phyloP scores from a whole-genome alignment of 92 coral and sea anemone genomes.

The Galaxea fascicularis region DNA sequence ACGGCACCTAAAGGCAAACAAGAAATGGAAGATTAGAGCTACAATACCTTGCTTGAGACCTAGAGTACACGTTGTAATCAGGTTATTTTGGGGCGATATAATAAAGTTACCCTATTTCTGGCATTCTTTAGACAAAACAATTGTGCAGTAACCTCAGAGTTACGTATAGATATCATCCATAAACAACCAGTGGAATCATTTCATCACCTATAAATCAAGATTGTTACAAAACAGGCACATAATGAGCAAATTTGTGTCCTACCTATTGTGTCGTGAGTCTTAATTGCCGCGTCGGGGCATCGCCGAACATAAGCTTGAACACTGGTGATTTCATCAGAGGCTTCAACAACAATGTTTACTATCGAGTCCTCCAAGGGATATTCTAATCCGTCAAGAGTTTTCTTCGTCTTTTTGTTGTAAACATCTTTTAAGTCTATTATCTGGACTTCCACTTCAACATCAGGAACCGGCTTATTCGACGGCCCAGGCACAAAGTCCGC shows the following conservation, averaged over 20 bases:
- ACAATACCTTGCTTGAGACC: too few relatives aligned
- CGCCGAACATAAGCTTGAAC: constrained; percentile 75
- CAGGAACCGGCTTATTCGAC: background rate
- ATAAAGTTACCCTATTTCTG: too few relatives aligned
- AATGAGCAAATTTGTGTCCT: background rate
- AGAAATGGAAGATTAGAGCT: background rate
- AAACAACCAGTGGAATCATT: too few relatives aligned
- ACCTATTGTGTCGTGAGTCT: constrained; percentile 72
- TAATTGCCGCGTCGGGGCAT: constrained; percentile 77
- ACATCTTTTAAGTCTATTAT: constrained; percentile 61
- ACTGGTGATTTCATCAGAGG: constrained; percentile 44
- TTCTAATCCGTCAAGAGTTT: constrained; percentile 57
- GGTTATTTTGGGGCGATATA: too few relatives aligned
- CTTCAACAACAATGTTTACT: constrained; percentile 49
- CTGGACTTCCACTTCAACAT: constrained; percentile 43
- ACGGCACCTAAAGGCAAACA: constrained; percentile 54
- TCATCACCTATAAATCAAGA: background rate
- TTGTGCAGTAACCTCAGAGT: too few relatives aligned
- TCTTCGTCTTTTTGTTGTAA: constrained; percentile 67
- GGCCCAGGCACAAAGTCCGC: background rate
- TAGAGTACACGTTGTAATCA: too few relatives aligned
- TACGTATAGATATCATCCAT: too few relatives aligned
- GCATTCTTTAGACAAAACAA: too few relatives aligned
- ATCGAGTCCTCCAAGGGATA: constrained; percentile 59
- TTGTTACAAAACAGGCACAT: background rate